These are phyloP conservation scores for Nerophis lumbriciformis DNA, from an alignment of 2,113 vertebrate genomes.

Conservation along the genomic window DNA sequence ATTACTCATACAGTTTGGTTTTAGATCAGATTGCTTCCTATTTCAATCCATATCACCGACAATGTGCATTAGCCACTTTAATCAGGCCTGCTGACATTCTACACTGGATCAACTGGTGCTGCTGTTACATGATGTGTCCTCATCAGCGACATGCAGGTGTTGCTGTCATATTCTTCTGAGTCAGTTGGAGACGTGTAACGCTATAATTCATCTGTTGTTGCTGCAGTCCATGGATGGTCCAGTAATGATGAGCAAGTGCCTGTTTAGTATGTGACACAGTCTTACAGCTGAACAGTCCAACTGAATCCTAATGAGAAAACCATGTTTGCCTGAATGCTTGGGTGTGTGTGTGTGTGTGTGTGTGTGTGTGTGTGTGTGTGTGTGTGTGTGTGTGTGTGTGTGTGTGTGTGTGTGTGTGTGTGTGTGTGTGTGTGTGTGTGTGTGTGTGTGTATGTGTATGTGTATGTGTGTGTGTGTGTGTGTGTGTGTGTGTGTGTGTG, in stretches of 20 bases:
- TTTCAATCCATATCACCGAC: no score
- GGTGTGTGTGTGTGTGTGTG: not conserved
- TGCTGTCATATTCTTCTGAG: not conserved
- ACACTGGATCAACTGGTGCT: not conserved
- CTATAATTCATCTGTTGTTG: conserved; percentile 16
- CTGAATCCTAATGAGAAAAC: conserved; percentile 59
- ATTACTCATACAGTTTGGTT: no score
- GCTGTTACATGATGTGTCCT: not conserved
- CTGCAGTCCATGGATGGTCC: not conserved
- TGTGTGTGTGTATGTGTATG: no score
- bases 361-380: no score
- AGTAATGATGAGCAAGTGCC: conserved; percentile 11
- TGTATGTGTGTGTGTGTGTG: no score
- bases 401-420: no score
- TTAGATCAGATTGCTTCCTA: no score
- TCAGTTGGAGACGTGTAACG: conserved; percentile 5
- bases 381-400: no score
- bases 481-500: no score
- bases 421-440: no score
- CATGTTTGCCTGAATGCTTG: conserved; percentile 29
- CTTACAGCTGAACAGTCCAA: conserved; percentile 10
- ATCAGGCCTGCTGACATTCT: not conserved
- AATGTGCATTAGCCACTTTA: no score
- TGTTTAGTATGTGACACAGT: conserved; percentile 50
- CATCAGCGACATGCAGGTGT: not conserved